Evolutionary conservation across 2,888 invertebrate species (phyloP).

Genomic region (Globia sparganii): DNA sequence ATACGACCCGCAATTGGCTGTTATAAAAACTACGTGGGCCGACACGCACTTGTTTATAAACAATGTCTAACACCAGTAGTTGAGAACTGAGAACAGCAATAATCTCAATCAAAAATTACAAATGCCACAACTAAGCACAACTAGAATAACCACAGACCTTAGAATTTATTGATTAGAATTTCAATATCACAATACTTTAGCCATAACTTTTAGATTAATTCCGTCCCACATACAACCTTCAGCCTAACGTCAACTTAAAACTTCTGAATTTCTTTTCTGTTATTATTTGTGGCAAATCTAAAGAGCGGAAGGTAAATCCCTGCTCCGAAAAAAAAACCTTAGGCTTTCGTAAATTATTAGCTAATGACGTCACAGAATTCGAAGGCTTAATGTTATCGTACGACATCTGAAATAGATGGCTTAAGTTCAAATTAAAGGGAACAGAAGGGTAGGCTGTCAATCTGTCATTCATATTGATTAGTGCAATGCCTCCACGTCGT

Average conservation of each 20-base stretch:
- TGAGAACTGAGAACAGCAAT: neutral
- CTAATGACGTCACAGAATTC: conserved; percentile 54
- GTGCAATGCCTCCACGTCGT: conserved; percentile 23
- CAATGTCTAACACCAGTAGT: neutral
- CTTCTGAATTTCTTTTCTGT: conserved; percentile 51
- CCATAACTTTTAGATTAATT: conserved; percentile 55
- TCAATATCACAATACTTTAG: conserved; percentile 37
- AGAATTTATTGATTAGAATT: too few relatives aligned
- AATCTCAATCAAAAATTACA: conserved; percentile 17
- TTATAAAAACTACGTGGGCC: too few relatives aligned
- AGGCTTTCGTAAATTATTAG: conserved; percentile 33
- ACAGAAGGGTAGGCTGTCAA: conserved; percentile 40
- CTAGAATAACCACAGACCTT: conserved; percentile 18
- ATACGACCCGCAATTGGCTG: too few relatives aligned
- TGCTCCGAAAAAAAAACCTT: conserved; percentile 33
- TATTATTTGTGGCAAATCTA: conserved; percentile 41
- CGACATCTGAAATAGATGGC: conserved; percentile 43
- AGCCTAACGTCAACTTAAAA: conserved; percentile 38
- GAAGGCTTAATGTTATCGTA: conserved; percentile 51
- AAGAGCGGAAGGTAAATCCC: conserved; percentile 35
- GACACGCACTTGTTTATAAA: too few relatives aligned
- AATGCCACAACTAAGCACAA: conserved; percentile 2
- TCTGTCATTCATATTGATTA: conserved; percentile 48
- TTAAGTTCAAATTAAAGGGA: conserved; percentile 52
- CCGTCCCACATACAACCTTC: conserved; percentile 41